Percentiles rank a stretch among this genome's conserved stretches.
Conservation (phyloP, 2,888 invertebrate species). For the Sphaerophoria taeniata region DNA sequence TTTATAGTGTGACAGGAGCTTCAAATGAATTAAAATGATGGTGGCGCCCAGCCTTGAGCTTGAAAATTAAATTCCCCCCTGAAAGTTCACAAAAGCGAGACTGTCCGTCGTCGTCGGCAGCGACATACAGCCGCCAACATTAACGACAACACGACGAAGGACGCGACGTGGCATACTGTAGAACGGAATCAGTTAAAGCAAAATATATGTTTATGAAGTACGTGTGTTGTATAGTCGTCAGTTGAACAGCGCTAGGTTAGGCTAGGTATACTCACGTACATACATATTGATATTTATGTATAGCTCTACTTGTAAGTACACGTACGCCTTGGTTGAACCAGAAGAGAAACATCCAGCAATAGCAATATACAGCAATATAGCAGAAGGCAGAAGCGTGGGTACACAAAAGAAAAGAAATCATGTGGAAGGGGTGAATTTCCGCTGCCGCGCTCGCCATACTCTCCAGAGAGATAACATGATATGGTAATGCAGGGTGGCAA, state of each 20-base stretch:
- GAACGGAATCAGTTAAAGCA: constrained; percentile 67
- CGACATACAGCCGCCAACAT: constrained; percentile 53
- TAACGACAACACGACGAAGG: constrained; percentile 60
- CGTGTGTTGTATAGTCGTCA: constrained; percentile 29
- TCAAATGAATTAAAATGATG: background rate
- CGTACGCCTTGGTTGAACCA: constrained; percentile 40
- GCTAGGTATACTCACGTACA: constrained; percentile 2
- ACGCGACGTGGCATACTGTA: constrained; percentile 71
- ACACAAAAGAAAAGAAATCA: constrained; percentile 74
- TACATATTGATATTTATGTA: constrained; percentile 16
- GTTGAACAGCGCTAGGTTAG: constrained; percentile 27
- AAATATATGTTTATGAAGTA: constrained; percentile 14
- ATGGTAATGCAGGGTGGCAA: constrained; percentile 71
- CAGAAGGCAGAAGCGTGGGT: constrained; percentile 59
- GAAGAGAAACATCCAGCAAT: constrained; percentile 30
- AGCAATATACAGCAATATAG: constrained; percentile 2
- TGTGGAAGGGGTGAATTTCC: constrained; percentile 73
- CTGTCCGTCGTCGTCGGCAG: constrained; percentile 59
- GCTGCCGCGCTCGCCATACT: constrained; percentile 30
- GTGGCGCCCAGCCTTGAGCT: background rate
- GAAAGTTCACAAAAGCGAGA: constrained; percentile 54
- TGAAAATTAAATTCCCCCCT: background rate
- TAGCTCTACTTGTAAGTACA: constrained; percentile 12
- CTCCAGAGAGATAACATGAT: constrained; percentile 74
- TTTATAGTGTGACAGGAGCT: no score